Conservation (phyloP, 2,797 vertebrate genomes). For the Pogoniulus pusillus region DNA sequence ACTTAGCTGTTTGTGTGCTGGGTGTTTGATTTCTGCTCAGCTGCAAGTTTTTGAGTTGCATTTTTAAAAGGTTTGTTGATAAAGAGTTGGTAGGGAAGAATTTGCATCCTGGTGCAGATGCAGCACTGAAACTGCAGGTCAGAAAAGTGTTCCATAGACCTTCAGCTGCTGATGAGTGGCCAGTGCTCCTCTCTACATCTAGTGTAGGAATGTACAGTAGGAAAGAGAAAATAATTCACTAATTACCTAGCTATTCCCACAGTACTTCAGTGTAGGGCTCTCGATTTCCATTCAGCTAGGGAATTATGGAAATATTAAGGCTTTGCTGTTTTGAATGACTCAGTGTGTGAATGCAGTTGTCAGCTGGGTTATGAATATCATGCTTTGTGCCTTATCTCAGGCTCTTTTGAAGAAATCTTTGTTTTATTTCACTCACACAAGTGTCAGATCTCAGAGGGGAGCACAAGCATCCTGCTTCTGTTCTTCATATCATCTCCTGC, state of each 20-base stretch:
- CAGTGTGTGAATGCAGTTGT: not conserved
- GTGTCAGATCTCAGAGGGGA: not conserved
- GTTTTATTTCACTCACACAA: not conserved
- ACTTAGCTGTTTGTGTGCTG: not conserved
- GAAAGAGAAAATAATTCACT: not conserved
- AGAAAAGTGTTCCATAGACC: not conserved
- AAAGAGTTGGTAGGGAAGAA: not conserved
- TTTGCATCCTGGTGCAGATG: not conserved
- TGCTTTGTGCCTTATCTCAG: not conserved
- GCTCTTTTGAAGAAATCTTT: not conserved
- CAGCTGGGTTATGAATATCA: not conserved
- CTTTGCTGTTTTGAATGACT: not conserved
- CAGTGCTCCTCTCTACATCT: not conserved
- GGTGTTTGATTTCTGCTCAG: not conserved
- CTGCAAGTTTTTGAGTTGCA: not conserved
- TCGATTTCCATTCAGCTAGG: not conserved
- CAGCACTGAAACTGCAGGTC: not conserved
- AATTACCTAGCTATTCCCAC: not conserved
- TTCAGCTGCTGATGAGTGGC: not conserved
- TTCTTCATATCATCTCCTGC: conserved; percentile 4
- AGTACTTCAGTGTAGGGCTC: not conserved
- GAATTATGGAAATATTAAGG: not conserved
- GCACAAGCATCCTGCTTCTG: not conserved
- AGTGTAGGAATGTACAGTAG: not conserved
- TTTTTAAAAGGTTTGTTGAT: not conserved